Evolutionary conservation across 2,113 vertebrate species (phyloP).

Genomic region (Emberiza fucata): DNA sequence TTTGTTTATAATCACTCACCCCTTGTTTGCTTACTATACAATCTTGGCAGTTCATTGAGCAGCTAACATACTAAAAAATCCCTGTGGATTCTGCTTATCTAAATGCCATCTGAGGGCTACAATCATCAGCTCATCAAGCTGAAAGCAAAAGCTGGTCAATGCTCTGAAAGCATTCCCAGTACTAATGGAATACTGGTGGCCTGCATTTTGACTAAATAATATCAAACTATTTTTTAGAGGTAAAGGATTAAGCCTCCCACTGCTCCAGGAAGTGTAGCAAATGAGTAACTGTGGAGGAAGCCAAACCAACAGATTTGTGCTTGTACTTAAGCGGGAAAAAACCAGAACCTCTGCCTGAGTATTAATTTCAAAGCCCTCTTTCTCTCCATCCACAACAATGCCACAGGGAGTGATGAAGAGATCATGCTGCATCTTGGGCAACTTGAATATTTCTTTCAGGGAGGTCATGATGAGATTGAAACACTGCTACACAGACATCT

Average conservation of each 20-base stretch:
- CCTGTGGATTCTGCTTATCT: not conserved
- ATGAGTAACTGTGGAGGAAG: not conserved
- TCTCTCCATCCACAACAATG: not conserved
- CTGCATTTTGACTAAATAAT: conserved; percentile 6
- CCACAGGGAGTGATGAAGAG: not conserved
- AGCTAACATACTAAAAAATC: not conserved
- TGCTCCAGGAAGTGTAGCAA: not conserved
- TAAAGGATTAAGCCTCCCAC: not conserved
- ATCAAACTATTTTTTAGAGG: not conserved
- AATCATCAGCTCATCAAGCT: not conserved
- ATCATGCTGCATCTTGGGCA: not conserved
- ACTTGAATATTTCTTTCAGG: not conserved
- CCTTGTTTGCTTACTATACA: not conserved
- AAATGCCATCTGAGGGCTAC: not conserved
- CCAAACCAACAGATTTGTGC: not conserved
- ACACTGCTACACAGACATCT: not conserved
- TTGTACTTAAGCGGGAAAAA: not conserved
- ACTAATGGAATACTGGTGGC: not conserved
- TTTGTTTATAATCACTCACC: not conserved
- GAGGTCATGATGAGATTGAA: not conserved
- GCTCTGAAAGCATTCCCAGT: not conserved
- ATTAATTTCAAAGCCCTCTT: not conserved
- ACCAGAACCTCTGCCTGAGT: not conserved
- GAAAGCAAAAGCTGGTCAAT: not conserved
- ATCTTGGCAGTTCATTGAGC: not conserved